These are phyloP conservation scores for Papilio aristodemus DNA, from an alignment of 1,140 invertebrate species.

Conservation along the genomic window DNA sequence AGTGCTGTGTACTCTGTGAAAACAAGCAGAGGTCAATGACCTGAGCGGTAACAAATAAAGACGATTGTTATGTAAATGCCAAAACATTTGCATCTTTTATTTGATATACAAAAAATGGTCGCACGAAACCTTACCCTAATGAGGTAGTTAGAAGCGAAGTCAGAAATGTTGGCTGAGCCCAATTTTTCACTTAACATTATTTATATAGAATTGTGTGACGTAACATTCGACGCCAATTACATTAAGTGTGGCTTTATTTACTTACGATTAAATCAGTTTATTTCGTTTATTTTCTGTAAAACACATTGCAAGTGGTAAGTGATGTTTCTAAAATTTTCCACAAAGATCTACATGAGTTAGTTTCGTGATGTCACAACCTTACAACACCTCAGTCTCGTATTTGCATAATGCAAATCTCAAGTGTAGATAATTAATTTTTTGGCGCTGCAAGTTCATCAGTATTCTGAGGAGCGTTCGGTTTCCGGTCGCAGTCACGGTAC, in stretches of 20 bases:
- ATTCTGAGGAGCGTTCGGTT: conserved; percentile 14
- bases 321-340: too few species aligned
- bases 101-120: conserved; percentile 7
- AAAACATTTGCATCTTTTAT: conserved; percentile 13
- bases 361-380: not conserved
- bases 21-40: not conserved
- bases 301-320: too few species aligned
- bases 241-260: not conserved
- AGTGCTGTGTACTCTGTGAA: not conserved
- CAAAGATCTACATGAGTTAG: not conserved
- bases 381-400: conserved; percentile 28
- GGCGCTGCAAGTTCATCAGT: conserved; percentile 28
- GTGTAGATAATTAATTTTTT: conserved; percentile 38
- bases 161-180: not conserved
- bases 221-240: not conserved
- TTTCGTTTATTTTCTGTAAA: not conserved
- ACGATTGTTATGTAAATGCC: conserved; percentile 13
- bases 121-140: conserved; percentile 4
- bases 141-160: conserved; percentile 6
- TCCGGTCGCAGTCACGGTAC: conserved; percentile 7
- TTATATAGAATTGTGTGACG: not conserved
- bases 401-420: conserved; percentile 38
- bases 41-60: not conserved
- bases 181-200: conserved; percentile 9
- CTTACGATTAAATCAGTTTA: too few species aligned